Evolutionary conservation across 2,113 vertebrate genomes (phyloP).

Genomic region (Brienomyrus longianalis): DNA sequence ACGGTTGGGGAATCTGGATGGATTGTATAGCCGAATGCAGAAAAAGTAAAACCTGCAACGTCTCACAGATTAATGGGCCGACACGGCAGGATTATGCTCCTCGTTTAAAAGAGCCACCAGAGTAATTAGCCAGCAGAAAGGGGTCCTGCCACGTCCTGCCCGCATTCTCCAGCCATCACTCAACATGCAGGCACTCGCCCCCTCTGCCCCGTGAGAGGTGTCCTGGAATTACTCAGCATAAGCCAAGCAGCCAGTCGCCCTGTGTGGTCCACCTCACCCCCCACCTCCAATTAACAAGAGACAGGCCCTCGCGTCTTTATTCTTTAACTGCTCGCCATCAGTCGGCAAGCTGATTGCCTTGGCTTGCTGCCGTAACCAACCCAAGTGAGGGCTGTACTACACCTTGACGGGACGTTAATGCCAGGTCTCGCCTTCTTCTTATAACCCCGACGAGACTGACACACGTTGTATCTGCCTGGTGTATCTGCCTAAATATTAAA

Average conservation of each 20-base stretch:
- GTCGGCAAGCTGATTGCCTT: not conserved
- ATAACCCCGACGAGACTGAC: not conserved
- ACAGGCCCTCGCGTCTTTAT: not conserved
- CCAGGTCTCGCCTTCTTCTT: not conserved
- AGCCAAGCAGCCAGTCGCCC: slow-evolving; percentile 39
- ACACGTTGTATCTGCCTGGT: not conserved
- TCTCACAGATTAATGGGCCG: not conserved
- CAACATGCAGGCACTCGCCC: slow-evolving; percentile 40
- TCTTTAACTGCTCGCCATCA: not conserved
- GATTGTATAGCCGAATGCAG: not conserved
- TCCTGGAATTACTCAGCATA: slow-evolving; percentile 33
- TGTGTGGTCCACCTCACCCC: slow-evolving; percentile 6
- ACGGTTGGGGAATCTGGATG: not conserved
- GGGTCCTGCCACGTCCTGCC: slow-evolving; percentile 1
- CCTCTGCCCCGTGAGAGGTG: slow-evolving; percentile 14
- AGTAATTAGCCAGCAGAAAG: not conserved
- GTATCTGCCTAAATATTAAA: not conserved
- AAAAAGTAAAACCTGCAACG: not conserved
- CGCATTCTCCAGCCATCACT: slow-evolving; percentile 14
- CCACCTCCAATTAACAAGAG: not conserved
- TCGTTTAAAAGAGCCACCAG: not conserved
- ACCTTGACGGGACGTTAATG: not conserved
- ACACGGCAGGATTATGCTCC: not conserved
- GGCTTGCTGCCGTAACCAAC: not conserved
- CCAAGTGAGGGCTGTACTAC: not conserved